Evolutionary conservation across 1,140 invertebrate genomes (phyloP), one percentile per base, ranked within the genome.

Genomic region (Zaprionus camerounensis): DNA sequence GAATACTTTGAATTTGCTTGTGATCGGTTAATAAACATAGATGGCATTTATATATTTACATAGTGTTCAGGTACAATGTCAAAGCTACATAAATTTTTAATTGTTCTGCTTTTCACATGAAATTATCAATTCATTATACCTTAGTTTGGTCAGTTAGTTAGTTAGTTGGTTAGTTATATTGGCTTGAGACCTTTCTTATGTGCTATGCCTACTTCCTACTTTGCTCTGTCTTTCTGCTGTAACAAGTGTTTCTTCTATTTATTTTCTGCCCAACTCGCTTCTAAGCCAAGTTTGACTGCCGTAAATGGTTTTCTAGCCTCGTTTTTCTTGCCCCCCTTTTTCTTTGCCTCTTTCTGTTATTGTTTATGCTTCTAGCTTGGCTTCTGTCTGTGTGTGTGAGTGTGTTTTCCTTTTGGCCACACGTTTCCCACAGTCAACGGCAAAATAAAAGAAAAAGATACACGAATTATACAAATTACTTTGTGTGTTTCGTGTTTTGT

Each of bases 401-500:
- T 71, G 51, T 85, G 58, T 75, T 86, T 76, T 82, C 64, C 78
- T 87, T 88, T 90, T 90, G 81, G 78, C 85, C 20, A 20, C 20
- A 85, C 81, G 80, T 84, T 88, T 88, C 84, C 84, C 84, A 88
- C 84, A 90, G 65, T 84, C 73, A 62, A 38, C 72, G 68, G 46
- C 20, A 67, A 12, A 46, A 49, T 41, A 76, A 57, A 46, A 71
- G 28, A 12, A 63, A 62, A 74, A 79, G 78, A 79, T 69, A 65
- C 81, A 76, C 84, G 75, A 88, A 88, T 88, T 88, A 88, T 88
- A 88, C 85, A 88, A 88, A 88, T 88, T 88, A 90, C 84, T 79
- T 88, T 87, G 84, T 85, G 71, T 90, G 85, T 84, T 85, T 15
- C 26, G 12, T 5, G 63, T 55, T 53, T 81, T 71, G 73, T 68